A percentile compares a stretch with the other conserved stretches of the same genome.
phyloP scores from a whole-genome alignment of 2,888 invertebrate genomes.

The Pocota personata region DNA sequence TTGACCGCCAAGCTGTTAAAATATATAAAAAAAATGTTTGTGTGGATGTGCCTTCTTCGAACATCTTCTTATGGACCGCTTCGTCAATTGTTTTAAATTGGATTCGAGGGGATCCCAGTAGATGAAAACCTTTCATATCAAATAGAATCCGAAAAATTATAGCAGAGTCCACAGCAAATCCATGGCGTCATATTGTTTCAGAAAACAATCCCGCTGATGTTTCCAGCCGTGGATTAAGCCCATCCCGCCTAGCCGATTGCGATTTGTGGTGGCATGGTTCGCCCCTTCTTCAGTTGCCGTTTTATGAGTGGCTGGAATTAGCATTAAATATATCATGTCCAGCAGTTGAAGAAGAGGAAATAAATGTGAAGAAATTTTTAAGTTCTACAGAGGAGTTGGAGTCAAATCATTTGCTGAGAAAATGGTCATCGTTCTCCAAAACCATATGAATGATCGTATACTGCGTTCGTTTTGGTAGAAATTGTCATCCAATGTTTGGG shows the following conservation, averaged over 20 bases:
- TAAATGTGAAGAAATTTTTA: not conserved
- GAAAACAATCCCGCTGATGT: slow-evolving; percentile 10
- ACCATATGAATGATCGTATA: too few relatives aligned
- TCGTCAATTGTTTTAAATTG: slow-evolving; percentile 20
- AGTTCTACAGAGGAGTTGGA: not conserved
- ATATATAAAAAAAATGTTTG: not conserved
- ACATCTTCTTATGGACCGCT: slow-evolving; percentile 26
- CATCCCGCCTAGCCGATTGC: not conserved
- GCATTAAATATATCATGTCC: not conserved
- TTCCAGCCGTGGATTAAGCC: slow-evolving; percentile 15
- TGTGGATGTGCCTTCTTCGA: not conserved
- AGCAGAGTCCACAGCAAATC: not conserved
- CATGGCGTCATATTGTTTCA: slow-evolving; percentile 6
- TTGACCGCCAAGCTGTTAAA: not conserved
- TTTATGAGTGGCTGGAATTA: not conserved
- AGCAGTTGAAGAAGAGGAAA: not conserved
- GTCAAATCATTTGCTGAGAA: not conserved
- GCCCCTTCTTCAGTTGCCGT: slow-evolving; percentile 9
- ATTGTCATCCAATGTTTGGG: too few relatives aligned
- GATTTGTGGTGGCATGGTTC: too few relatives aligned
- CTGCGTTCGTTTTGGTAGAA: too few relatives aligned
- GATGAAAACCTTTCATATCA: slow-evolving; percentile 31
- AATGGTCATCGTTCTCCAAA: not conserved
- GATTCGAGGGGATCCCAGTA: slow-evolving; percentile 10
- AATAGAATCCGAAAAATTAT: slow-evolving; percentile 6